Base-by-base conservation (phyloP, 2,888 invertebrate genomes). In the Exocentrus adspersus region DNA sequence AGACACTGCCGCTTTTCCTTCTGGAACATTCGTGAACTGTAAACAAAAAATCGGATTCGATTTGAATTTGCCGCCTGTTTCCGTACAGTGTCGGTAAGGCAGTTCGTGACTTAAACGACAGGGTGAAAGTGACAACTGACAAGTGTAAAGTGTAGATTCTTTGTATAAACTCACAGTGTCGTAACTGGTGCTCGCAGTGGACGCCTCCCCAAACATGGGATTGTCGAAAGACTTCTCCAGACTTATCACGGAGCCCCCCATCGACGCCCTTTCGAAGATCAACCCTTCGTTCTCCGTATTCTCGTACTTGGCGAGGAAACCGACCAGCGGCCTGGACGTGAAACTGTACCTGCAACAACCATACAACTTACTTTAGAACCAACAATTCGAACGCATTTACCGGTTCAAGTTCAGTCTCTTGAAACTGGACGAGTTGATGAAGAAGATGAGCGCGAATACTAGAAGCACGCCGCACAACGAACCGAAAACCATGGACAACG, bases 201-300 rank as follows among this genome's bases (percentile, higher is more conserved):
- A 64, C 16, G 65, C 46, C 3, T 54, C 20, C 7, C 74, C 74
- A 60, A 72, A 79, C 73, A 77, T 65, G 1, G 80, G 79, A 67
- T 79, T 80, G 43, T 79, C 79, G 58, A 79, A 79, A 1, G 77
- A 69, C 42, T 71, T 74, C 7, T 74, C 71, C 48, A 80, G 64
- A 65, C 73, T 75, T 12, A 73, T 45, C 7, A 78, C 60, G 4
- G 79, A 79, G 1, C 77, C 74, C 2, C 71, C 70, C 9, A 75
- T 64, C 1, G 78, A 78, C 24, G 67, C 69, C 1, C 62, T 62
- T 28, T 75, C 75, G 24, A 73, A 62, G 30, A 77, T 71, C 4
- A 71, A 67, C 4, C 74, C 73, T 48, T 74, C 69, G 4, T 77
- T 77, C 2, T 78, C 77, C 4, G 68, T 73, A 16, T 73, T 76